Evolutionary conservation across 2,113 vertebrate species (phyloP).

Genomic region (Pterocles gutturalis): DNA sequence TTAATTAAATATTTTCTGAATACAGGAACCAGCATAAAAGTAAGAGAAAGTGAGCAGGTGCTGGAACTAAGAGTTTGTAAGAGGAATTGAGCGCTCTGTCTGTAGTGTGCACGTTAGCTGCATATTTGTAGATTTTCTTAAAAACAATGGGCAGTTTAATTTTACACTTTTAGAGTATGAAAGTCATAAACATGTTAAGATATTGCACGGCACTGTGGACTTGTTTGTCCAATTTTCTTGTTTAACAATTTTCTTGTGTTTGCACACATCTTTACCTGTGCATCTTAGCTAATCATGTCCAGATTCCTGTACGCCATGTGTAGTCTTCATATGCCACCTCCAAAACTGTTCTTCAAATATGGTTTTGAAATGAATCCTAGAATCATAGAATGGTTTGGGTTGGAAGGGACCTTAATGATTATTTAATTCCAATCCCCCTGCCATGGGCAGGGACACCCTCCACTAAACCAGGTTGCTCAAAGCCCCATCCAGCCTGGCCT

Average conservation of each 20-base stretch:
- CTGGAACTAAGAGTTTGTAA: not conserved
- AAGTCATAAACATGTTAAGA: not conserved
- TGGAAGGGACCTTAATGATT: too few relatives aligned
- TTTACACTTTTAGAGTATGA: not conserved
- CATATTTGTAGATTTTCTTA: not conserved
- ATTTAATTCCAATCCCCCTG: too few relatives aligned
- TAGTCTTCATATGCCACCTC: not conserved
- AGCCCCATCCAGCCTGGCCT: too few relatives aligned
- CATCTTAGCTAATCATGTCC: not conserved
- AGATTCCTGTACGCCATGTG: not conserved
- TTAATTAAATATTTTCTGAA: not conserved
- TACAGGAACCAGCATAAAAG: not conserved
- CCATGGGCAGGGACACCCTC: too few relatives aligned
- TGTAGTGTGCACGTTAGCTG: not conserved
- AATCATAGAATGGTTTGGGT: too few relatives aligned
- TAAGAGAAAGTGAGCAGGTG: not conserved
- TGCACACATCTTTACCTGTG: not conserved
- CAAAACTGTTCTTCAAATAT: not conserved
- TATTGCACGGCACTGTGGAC: not conserved
- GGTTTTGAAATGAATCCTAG: not conserved
- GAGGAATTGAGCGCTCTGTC: not conserved
- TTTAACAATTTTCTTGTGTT: not conserved
- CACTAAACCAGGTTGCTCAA: too few relatives aligned
- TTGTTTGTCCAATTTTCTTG: too few relatives aligned
- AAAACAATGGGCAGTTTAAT: not conserved